Evolutionary conservation across 2,113 vertebrate genomes (phyloP).

Genomic region (Anguilla japonica): DNA sequence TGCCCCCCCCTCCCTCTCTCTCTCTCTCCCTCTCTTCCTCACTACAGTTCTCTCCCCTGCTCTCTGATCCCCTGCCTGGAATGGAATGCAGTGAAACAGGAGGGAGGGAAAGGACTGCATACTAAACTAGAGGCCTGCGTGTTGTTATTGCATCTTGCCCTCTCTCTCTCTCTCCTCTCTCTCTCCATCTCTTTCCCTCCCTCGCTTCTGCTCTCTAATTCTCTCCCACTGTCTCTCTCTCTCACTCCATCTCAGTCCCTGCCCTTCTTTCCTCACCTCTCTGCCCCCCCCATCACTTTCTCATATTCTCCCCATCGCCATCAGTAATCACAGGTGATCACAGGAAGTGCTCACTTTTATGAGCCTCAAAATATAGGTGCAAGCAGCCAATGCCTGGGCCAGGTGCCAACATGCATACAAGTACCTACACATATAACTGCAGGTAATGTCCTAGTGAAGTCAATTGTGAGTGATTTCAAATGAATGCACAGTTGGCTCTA

Average conservation of each 20-base stretch:
- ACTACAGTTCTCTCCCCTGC: background rate
- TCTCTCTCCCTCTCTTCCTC: background rate
- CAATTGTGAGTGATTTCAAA: too few species aligned
- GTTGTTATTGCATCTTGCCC: conserved; percentile 32
- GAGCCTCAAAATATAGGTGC: too few species aligned
- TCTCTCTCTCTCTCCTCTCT: conserved; percentile 50
- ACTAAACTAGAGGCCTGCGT: conserved; percentile 15
- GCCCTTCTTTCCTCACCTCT: background rate
- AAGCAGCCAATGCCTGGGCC: too few species aligned
- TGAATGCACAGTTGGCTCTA: too few species aligned
- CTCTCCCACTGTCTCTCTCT: conserved; percentile 37
- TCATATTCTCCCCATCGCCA: background rate
- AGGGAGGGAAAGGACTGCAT: conserved; percentile 15
- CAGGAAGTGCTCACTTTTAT: too few species aligned
- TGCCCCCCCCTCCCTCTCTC: background rate
- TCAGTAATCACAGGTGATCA: too few species aligned
- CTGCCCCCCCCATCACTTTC: too few species aligned
- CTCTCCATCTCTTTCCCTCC: conserved; percentile 24
- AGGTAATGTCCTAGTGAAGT: too few species aligned
- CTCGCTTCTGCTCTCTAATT: too few species aligned
- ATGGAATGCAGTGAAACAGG: conserved; percentile 21
- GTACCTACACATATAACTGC: too few species aligned
- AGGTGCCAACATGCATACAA: too few species aligned
- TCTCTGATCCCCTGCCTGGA: conserved; percentile 12
- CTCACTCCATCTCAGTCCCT: background rate